Base-by-base conservation (phyloP, 2,888 invertebrate genomes). In the Leptinotarsa rubiginosa region DNA sequence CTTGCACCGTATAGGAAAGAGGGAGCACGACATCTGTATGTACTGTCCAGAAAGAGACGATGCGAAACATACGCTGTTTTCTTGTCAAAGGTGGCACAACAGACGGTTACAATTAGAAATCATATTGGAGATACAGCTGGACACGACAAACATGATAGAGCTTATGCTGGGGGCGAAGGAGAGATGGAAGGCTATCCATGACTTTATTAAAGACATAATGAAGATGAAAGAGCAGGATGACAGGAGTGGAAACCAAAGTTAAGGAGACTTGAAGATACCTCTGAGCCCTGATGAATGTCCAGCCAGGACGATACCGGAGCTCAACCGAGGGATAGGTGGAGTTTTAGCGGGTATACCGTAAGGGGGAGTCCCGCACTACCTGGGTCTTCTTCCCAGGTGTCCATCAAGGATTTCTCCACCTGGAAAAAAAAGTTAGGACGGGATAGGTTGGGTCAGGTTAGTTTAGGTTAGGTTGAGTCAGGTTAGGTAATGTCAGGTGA, bases 31-130 rank as follows among this genome's bases (percentile, higher is more conserved):
- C 2, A 65, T 12, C 10, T 65, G 65, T 2, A 41, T 41, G 18
- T 65, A 65, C 47, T 47, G 47, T 47, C 20, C 47, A 65, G 65
- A 47, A 12, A 65, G 41, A 12, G 65, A 65, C 20, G 65, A 65
- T 10, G 65, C 18, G 22, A n/a, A 65, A n/a, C 65, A 65, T n/a
- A 65, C n/a, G 41, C 18, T 65, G 18, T 65, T 65, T 4, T 47
- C n/a, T 16, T 65, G 65, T n/a, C 16, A 18, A 16, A 65, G 65
- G 18, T 65, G 25, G 18, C 65, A 25, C n/a, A n/a, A 54, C n/a
- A n/a, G n/a, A n/a, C n/a, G n/a, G n/a, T n/a, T n/a, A n/a, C n/a
- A n/a, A n/a, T n/a, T 49, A 16, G 49, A 49, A 49, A 1, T 49
- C 13, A 10, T 10, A 49, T 10, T 54, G 54, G 18, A 54, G 1